phyloP scores from a whole-genome alignment of 2,113 vertebrate species.

The Protobothrops flavoviridis region DNA sequence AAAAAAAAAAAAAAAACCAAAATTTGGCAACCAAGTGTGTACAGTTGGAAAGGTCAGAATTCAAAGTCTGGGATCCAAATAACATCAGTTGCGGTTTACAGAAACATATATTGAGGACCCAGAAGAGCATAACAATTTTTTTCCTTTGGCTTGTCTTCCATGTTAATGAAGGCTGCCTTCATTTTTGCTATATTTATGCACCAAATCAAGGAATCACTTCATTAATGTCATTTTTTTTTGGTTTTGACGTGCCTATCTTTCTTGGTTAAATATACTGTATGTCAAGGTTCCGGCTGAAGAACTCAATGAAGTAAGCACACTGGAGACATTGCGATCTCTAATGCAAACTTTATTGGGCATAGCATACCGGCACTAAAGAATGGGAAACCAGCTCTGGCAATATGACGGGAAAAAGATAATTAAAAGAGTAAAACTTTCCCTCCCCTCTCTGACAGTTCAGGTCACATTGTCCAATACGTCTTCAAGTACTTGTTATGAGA shows the following conservation, averaged over 20 bases:
- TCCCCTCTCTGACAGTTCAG: too few species aligned
- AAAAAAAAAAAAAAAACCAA: rapidly evolving
- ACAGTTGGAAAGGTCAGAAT: neutral
- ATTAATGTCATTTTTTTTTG: neutral
- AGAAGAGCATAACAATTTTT: neutral
- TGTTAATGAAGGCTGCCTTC: neutral
- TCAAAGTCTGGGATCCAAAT: neutral
- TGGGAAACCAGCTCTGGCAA: too few species aligned
- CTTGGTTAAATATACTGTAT: neutral
- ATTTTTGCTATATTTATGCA: neutral
- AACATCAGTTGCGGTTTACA: neutral
- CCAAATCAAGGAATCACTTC: neutral
- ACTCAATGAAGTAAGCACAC: too few species aligned
- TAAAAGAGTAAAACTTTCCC: too few species aligned
- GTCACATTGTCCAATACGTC: too few species aligned
- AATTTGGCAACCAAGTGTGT: neutral
- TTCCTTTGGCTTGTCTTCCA: neutral
- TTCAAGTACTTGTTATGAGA: too few species aligned
- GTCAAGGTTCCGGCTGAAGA: too few species aligned
- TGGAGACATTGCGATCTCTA: too few species aligned
- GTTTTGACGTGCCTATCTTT: neutral
- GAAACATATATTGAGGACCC: neutral
- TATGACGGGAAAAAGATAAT: too few species aligned
- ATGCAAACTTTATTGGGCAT: too few species aligned
- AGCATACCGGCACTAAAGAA: too few species aligned